Percentiles rank a stretch among this genome's conserved stretches.
phyloP scores from a whole-genome alignment of 2,888 invertebrate genomes.

The Pimpla rufipes region DNA sequence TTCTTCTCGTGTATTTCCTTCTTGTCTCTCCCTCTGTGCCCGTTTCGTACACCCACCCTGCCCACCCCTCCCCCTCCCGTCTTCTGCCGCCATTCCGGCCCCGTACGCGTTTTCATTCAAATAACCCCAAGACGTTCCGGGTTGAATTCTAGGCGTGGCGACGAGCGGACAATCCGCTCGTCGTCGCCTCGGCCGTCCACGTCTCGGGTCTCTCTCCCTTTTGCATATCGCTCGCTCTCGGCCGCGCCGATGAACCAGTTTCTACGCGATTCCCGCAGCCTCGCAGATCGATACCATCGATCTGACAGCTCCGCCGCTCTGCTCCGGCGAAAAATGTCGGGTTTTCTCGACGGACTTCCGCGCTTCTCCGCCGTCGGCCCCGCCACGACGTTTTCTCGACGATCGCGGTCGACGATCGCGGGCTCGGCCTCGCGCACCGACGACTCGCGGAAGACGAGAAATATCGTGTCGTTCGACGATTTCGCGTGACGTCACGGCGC shows the following conservation, averaged over 20 bases:
- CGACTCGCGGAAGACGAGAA: background rate
- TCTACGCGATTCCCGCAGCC: conserved; percentile 28
- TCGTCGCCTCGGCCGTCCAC: too few relatives aligned
- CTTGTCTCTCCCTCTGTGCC: background rate
- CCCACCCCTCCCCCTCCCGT: conserved; percentile 8
- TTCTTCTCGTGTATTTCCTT: background rate
- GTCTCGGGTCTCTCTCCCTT: conserved; percentile 31
- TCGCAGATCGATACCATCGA: conserved; percentile 68
- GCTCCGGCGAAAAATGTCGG: conserved; percentile 39
- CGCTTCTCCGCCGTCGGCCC: background rate
- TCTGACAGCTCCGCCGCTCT: conserved; percentile 58
- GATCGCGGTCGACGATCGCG: too few relatives aligned
- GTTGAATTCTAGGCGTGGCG: conserved; percentile 76
- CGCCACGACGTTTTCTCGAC: too few relatives aligned
- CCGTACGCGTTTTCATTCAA: background rate
- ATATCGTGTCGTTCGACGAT: background rate
- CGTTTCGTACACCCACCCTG: background rate
- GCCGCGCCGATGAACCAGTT: conserved; percentile 52
- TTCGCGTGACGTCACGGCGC: conserved; percentile 68
- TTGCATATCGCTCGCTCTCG: conserved; percentile 14
- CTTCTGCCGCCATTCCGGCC: conserved; percentile 47
- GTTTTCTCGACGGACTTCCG: conserved; percentile 3
- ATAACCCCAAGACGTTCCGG: background rate
- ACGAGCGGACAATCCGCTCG: background rate
- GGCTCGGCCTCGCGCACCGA: background rate